These are phyloP conservation scores for Pimpla rufipes DNA, from an alignment of 2,888 invertebrate species.

Conservation along the genomic window DNA sequence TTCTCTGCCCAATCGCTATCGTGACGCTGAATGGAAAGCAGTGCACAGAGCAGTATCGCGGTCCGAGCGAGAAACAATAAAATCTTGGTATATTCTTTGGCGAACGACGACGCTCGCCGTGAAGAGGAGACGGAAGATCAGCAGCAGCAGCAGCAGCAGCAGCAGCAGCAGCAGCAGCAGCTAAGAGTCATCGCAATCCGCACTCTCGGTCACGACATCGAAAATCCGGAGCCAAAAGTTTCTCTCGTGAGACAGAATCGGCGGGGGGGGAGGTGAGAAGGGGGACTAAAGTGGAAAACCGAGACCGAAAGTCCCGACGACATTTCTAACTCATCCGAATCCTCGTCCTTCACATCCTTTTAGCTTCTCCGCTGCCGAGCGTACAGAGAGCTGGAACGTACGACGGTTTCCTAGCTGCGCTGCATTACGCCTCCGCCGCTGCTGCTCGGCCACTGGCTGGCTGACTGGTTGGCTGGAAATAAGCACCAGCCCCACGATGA, in stretches of 20 bases:
- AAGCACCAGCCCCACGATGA: conserved; percentile 2
- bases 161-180: neutral
- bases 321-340: conserved; percentile 57
- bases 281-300: neutral
- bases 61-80: neutral
- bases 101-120: conserved; percentile 1
- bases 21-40: neutral
- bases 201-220: conserved; percentile 42
- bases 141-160: conserved; percentile 10
- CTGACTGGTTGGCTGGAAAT: neutral
- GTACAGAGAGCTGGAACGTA: neutral
- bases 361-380: neutral
- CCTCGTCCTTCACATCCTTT: conserved; percentile 33
- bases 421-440: neutral
- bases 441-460: neutral
- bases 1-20: neutral
- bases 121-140: conserved; percentile 7
- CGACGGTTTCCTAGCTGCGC: neutral
- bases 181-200: conserved; percentile 31
- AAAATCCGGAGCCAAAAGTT: conserved; percentile 59
- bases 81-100: conserved; percentile 31
- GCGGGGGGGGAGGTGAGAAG: no score
- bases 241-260: conserved; percentile 33
- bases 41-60: neutral
- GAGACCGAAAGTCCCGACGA: conserved; percentile 34